Conservation (phyloP, 2,797 vertebrate genomes). For the Paratrypauchen microcephalus region DNA sequence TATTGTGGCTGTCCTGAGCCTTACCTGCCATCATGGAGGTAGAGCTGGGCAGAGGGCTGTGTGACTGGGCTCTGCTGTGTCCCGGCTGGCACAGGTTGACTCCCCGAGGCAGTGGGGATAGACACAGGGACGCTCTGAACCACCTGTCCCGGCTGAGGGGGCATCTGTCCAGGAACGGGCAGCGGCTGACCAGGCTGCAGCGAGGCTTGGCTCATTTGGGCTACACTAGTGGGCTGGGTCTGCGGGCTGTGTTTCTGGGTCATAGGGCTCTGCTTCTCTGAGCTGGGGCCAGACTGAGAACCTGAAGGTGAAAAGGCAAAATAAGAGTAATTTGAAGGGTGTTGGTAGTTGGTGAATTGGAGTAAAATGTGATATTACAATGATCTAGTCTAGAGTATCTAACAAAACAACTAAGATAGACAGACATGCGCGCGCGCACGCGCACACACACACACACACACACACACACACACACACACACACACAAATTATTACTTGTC, state of each 20-base stretch:
- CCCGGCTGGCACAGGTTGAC: slow-evolving; percentile 60
- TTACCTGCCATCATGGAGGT: slow-evolving; percentile 97
- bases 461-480: not conserved
- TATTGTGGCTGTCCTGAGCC: not conserved
- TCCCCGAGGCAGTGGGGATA: slow-evolving; percentile 59
- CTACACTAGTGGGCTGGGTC: slow-evolving; percentile 87
- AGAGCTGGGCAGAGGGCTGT: slow-evolving; percentile 88
- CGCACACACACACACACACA: no score
- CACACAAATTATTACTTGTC: no score
- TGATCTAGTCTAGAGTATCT: no score
- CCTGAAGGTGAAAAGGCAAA: slow-evolving; percentile 71
- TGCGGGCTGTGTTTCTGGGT: slow-evolving; percentile 92
- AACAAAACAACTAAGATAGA: no score
- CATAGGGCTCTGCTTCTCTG: slow-evolving; percentile 97
- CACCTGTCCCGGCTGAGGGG: slow-evolving; percentile 62
- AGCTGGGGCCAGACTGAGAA: slow-evolving; percentile 91
- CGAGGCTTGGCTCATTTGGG: slow-evolving; percentile 79
- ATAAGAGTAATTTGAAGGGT: not conserved
- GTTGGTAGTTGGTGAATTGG: not conserved
- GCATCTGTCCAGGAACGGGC: slow-evolving; percentile 57
- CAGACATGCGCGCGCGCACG: no score
- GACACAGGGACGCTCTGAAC: slow-evolving; percentile 57
- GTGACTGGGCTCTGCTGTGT: slow-evolving; percentile 76
- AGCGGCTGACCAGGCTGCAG: slow-evolving; percentile 60
- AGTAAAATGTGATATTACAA: not conserved